phyloP scores from a whole-genome alignment of 2,797 vertebrate species.

The Numenius phaeopus region DNA sequence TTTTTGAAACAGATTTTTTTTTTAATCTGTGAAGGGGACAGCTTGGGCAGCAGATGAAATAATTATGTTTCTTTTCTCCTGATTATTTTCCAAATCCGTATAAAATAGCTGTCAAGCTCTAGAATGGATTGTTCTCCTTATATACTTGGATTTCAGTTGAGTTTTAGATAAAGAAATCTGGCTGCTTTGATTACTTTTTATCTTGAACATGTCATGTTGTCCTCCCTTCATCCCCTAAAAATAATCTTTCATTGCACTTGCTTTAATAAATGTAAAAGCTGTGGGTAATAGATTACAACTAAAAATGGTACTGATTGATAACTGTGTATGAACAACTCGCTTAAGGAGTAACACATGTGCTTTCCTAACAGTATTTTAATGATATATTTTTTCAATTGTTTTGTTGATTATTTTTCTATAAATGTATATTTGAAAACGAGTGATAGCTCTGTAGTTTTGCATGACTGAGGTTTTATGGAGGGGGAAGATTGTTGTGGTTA shows the following conservation, averaged over 20 bases:
- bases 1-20: not conserved
- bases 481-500: not conserved
- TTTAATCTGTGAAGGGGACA: not conserved
- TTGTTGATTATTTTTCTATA: conserved; percentile 1
- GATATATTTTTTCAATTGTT: not conserved
- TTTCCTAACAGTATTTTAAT: conserved; percentile 12
- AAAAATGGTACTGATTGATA: conserved; percentile 42
- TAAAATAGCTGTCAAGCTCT: not conserved
- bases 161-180: conserved; percentile 36
- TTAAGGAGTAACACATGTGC: not conserved
- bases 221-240: conserved; percentile 1
- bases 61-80: not conserved
- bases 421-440: not conserved
- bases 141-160: not conserved
- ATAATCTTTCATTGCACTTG: conserved; percentile 24
- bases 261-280: conserved; percentile 33
- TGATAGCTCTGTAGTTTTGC: not conserved
- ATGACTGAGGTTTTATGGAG: not conserved
- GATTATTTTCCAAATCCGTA: conserved; percentile 34
- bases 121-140: not conserved
- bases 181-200: conserved; percentile 29
- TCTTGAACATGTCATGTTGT: conserved; percentile 15
- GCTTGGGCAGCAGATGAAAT: not conserved
- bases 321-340: not conserved
- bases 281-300: conserved; percentile 26